These are phyloP conservation scores for Megalopta genalis DNA, from an alignment of 1,140 invertebrate species.

Conservation along the genomic window DNA sequence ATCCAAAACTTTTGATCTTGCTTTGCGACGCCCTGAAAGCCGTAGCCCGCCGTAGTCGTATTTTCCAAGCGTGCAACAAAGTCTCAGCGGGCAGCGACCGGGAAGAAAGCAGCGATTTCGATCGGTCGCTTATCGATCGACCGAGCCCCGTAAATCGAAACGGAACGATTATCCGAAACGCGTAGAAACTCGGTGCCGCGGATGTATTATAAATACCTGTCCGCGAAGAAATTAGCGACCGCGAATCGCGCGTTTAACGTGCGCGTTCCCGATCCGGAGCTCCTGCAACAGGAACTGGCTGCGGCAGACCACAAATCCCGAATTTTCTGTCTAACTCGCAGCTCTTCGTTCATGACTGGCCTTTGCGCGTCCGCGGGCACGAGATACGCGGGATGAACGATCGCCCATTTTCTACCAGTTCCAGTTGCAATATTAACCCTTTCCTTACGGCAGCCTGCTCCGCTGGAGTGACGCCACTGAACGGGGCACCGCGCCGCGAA, in stretches of 20 bases:
- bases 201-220: not conserved
- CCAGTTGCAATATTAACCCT: no score
- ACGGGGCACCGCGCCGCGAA: no score
- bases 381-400: not conserved
- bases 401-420: not conserved
- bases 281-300: not conserved
- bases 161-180: no score
- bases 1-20: not conserved
- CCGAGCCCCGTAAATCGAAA: no score
- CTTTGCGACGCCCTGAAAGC: not conserved
- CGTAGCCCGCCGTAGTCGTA: no score
- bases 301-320: constrained; percentile 2
- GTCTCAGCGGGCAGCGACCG: no score
- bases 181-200: not conserved
- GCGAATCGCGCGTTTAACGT: not conserved
- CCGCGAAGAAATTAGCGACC: not conserved
- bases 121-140: no score
- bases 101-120: no score
- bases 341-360: not conserved
- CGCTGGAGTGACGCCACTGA: no score
- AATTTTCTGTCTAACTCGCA: not conserved
- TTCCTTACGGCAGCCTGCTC: no score
- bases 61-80: no score
- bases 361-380: not conserved
- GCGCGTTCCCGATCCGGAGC: constrained; percentile 5